These are phyloP conservation scores for Paracyclopina nana DNA, from an alignment of 1,140 invertebrate genomes.

Conservation along the genomic window DNA sequence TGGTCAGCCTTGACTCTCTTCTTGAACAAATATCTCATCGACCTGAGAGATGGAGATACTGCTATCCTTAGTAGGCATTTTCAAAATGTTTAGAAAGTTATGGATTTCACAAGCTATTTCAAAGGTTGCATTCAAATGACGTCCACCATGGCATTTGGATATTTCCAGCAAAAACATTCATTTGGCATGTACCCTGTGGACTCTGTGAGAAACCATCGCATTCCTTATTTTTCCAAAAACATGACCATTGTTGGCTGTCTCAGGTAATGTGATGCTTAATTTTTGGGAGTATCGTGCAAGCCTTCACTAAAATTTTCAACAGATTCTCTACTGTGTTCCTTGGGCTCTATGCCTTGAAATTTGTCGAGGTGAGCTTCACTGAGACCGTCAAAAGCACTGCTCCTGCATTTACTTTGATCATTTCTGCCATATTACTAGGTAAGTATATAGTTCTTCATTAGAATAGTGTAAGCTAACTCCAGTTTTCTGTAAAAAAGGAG, in stretches of 20 bases:
- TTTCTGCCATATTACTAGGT: slow-evolving; percentile 46
- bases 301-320: slow-evolving; percentile 24
- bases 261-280: too few species aligned
- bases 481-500: slow-evolving; percentile 30
- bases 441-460: slow-evolving; percentile 21
- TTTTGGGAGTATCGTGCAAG: not conserved
- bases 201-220: slow-evolving; percentile 34
- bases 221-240: slow-evolving; percentile 3
- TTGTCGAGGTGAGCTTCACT: slow-evolving; percentile 63
- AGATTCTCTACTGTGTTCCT: slow-evolving; percentile 49
- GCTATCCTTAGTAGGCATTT: slow-evolving; percentile 44
- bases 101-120: slow-evolving; percentile 18
- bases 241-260: slow-evolving; percentile 11
- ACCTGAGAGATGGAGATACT: slow-evolving; percentile 53
- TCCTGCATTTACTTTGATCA: slow-evolving; percentile 58
- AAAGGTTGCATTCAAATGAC: slow-evolving; percentile 46
- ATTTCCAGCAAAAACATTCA: slow-evolving; percentile 52
- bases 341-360: slow-evolving; percentile 56
- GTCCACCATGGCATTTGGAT: slow-evolving; percentile 50
- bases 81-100: slow-evolving; percentile 1
- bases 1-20: slow-evolving; percentile 58
- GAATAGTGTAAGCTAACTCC: too few species aligned
- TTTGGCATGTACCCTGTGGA: slow-evolving; percentile 45
- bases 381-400: slow-evolving; percentile 70
- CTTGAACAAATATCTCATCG: slow-evolving; percentile 61